Evolutionary conservation across 2,113 vertebrate species (phyloP).

Genomic region (Pollachius pollachius): DNA sequence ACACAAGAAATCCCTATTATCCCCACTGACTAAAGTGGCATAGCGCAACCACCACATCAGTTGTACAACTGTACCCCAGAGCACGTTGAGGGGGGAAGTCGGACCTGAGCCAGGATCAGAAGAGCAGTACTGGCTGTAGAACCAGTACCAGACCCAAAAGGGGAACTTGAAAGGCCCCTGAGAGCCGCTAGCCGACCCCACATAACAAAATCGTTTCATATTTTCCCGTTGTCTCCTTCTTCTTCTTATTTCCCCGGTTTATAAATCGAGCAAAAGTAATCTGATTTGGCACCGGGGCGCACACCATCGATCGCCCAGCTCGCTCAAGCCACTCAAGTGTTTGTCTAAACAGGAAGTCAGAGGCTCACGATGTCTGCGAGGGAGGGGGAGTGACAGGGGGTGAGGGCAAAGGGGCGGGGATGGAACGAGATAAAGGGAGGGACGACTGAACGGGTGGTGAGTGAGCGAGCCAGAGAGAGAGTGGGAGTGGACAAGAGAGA

Average conservation of each 20-base stretch:
- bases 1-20: too few species aligned
- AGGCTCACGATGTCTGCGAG: conserved; percentile 29
- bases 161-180: background rate
- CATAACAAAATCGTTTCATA: conserved; percentile 32
- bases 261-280: conserved; percentile 61
- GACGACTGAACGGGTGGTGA: background rate
- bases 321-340: conserved; percentile 51
- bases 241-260: conserved; percentile 30
- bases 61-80: too few species aligned
- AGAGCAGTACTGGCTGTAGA: too few species aligned
- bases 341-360: conserved; percentile 50
- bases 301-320: conserved; percentile 60
- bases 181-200: background rate
- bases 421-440: background rate
- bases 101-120: too few species aligned
- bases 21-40: too few species aligned
- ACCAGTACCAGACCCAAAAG: background rate
- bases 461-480: background rate
- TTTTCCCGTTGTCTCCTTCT: conserved; percentile 17
- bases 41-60: too few species aligned
- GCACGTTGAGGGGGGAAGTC: too few species aligned
- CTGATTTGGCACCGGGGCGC: conserved; percentile 54
- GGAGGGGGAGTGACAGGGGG: background rate
- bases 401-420: background rate
- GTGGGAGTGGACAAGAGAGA: background rate